A percentile compares a stretch with the other conserved stretches of the same genome.
Evolutionary conservation across 2,797 vertebrate species (phyloP).

Genomic region (Tapirus indicus): DNA sequence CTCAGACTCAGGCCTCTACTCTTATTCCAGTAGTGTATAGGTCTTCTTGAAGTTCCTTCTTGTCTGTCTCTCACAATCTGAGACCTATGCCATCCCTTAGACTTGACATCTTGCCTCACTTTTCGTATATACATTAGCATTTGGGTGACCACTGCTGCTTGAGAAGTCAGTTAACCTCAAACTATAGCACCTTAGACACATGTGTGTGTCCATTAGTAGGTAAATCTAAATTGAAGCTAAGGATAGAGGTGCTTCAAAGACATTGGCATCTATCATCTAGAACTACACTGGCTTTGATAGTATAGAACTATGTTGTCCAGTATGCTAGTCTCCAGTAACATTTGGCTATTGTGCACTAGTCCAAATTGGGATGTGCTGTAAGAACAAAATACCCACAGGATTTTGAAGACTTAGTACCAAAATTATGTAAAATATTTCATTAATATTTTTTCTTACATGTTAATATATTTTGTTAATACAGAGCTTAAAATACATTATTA

Average conservation of each 20-base stretch:
- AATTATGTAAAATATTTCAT: background rate
- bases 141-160: background rate
- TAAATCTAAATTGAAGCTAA: background rate
- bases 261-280: background rate
- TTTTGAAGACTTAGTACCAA: background rate
- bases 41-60: background rate
- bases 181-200: background rate
- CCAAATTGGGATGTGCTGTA: background rate
- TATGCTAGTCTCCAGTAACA: background rate
- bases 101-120: background rate
- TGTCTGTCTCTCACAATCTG: background rate
- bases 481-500: background rate
- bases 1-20: too few species aligned
- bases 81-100: too few species aligned
- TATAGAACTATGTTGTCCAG: background rate
- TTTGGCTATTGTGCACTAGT: background rate
- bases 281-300: background rate
- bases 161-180: background rate
- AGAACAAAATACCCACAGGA: background rate
- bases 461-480: background rate
- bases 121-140: background rate
- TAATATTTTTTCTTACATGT: background rate
- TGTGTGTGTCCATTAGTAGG: background rate
- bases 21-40: rapidly evolving
- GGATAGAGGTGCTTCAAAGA: background rate